Percentiles rank a stretch among this genome's conserved stretches.
These are phyloP conservation scores for Aspiorhynchus laticeps DNA, from an alignment of 2,113 vertebrate genomes.

Conservation along the genomic window DNA sequence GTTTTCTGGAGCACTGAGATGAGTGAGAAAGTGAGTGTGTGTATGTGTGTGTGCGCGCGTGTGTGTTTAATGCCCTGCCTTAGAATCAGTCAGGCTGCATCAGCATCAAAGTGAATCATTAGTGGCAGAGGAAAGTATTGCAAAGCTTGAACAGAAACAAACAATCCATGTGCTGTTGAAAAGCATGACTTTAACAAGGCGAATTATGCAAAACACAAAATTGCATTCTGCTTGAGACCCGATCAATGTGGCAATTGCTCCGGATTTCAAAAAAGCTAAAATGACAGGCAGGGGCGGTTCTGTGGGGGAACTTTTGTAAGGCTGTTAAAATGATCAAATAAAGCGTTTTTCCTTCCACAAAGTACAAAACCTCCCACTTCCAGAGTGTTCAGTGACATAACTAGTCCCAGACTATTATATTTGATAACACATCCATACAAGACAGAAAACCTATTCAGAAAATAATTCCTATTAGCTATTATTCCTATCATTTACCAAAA, in stretches of 20 bases:
- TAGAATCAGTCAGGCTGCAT: constrained; percentile 67
- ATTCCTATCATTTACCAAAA: not conserved
- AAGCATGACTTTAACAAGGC: constrained; percentile 36
- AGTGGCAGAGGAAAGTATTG: constrained; percentile 38
- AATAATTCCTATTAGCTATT: not conserved
- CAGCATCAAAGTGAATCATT: constrained; percentile 66
- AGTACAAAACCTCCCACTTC: not conserved
- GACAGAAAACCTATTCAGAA: not conserved
- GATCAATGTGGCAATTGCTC: constrained; percentile 8
- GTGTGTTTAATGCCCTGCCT: constrained; percentile 62
- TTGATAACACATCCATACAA: not conserved
- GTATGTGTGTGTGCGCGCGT: not conserved
- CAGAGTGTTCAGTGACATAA: not conserved
- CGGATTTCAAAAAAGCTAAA: not conserved
- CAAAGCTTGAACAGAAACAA: constrained; percentile 29
- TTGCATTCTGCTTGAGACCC: not conserved
- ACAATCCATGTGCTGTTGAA: constrained; percentile 14
- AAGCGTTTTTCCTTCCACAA: not conserved
- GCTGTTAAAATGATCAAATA: not conserved
- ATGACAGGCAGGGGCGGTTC: not conserved
- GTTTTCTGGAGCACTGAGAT: constrained; percentile 13
- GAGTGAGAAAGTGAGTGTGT: not conserved
- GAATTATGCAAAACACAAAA: constrained; percentile 36
- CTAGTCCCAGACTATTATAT: not conserved
- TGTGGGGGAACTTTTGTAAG: not conserved